Percentiles rank a stretch among this genome's conserved stretches.
phyloP scores from a whole-genome alignment of 2,797 vertebrate genomes.

The Brotula barbata region DNA sequence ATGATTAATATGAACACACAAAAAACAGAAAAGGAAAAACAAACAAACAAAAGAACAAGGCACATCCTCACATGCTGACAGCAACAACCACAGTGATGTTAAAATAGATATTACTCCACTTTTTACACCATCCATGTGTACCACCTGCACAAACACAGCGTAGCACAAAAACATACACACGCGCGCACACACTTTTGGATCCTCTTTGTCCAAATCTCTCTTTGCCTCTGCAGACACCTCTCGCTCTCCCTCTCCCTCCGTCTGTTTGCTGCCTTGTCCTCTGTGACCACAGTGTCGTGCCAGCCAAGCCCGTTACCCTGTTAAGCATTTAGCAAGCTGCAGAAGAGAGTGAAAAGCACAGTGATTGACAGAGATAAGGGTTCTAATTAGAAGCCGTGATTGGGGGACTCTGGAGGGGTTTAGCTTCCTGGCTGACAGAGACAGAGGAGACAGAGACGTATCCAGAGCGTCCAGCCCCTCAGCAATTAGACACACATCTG shows the following conservation, averaged over 20 bases:
- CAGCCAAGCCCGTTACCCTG: conserved; percentile 40
- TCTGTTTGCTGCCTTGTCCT: conserved; percentile 21
- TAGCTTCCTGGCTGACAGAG: conserved; percentile 69
- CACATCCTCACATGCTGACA: too few relatives aligned
- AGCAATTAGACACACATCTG: conserved; percentile 78
- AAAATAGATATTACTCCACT: neutral
- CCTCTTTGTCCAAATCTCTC: conserved; percentile 11
- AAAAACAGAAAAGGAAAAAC: too few relatives aligned
- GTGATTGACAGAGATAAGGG: conserved; percentile 77
- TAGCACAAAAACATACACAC: neutral
- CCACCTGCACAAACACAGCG: neutral
- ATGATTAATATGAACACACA: too few relatives aligned
- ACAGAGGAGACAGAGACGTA: conserved; percentile 66
- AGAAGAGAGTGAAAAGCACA: conserved; percentile 55
- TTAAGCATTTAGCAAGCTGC: conserved; percentile 42
- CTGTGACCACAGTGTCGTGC: conserved; percentile 31
- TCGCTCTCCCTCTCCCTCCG: conserved; percentile 4
- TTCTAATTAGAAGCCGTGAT: conserved; percentile 76
- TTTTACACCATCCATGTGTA: conserved; percentile 6
- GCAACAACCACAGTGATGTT: too few relatives aligned
- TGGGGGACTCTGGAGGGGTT: conserved; percentile 64
- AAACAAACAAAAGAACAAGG: too few relatives aligned
- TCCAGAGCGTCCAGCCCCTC: conserved; percentile 58
- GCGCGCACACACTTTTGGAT: conserved; percentile 2
- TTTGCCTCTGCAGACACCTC: neutral